These are phyloP conservation scores for Sphenopsis melanotis DNA, from an alignment of 2,797 vertebrate species.

Conservation along the genomic window DNA sequence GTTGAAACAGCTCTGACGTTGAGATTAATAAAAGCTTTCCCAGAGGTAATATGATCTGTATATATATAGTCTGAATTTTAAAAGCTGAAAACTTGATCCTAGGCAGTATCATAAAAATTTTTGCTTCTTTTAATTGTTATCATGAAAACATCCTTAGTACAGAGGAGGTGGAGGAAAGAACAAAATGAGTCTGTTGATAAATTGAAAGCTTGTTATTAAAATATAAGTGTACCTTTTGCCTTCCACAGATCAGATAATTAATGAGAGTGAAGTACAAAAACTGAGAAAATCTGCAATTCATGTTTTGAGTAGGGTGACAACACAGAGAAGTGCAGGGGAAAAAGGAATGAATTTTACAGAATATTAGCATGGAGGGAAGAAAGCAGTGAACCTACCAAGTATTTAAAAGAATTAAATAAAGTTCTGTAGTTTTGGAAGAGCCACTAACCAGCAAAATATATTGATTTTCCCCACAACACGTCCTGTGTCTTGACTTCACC, in stretches of 20 bases:
- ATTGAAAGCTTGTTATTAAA: conserved; percentile 28
- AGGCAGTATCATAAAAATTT: conserved; percentile 10
- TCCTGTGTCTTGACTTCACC: not conserved
- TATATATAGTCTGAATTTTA: conserved; percentile 57
- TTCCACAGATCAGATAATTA: not conserved
- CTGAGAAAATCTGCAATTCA: not conserved
- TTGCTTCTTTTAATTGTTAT: conserved; percentile 59
- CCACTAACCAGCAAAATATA: not conserved
- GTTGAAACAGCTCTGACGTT: conserved; percentile 72
- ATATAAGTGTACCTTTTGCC: not conserved
- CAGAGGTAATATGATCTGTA: conserved; percentile 63
- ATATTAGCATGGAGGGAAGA: not conserved
- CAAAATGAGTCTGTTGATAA: conserved; percentile 12
- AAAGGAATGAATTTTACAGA: not conserved
- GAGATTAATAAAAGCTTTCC: conserved; percentile 73
- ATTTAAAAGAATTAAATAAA: not conserved
- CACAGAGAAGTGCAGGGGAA: not conserved
- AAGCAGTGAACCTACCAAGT: not conserved
- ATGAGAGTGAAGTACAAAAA: not conserved
- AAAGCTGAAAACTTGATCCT: conserved; percentile 54
- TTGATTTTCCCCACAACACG: not conserved
- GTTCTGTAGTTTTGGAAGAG: not conserved
- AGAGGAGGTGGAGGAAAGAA: not conserved
- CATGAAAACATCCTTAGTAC: not conserved
- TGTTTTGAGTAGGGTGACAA: not conserved